Evolutionary conservation across 2,113 vertebrate species (phyloP), one percentile per base, ranked within the genome.

Genomic region (Ptychochromis oligacanthus): DNA sequence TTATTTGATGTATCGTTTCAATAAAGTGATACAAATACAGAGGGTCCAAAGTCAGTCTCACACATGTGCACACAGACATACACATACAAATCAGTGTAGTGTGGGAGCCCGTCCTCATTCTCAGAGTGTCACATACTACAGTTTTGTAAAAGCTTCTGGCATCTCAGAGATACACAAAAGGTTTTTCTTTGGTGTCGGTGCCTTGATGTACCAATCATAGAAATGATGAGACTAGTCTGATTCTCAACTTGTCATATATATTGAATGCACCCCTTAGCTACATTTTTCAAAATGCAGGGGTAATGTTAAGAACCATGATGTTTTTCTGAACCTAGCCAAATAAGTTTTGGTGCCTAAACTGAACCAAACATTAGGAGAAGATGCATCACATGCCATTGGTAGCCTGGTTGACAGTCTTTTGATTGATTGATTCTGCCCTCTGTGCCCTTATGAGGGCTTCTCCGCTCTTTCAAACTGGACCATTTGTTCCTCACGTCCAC

Each of bases 1-100:
- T 28, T 70, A 28, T 70, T 70, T 49, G 49, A 70, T 70, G 4
- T 43, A 43, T 13, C 12, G 40, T 14, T 43, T 4, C 2, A 43
- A 4, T 43, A 13, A 14, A 12, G 12, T 43, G 40, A n/a, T n/a
- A n/a, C n/a, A n/a, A n/a, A n/a, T n/a, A n/a, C n/a, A n/a, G n/a
- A n/a, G n/a, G n/a, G n/a, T n/a, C n/a, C n/a, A n/a, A n/a, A n/a
- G n/a, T n/a, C n/a, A n/a, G n/a, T n/a, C n/a, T 56, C 22, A 43
- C 79, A 77, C 55, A 28, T 74, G 61, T 70, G 65, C 9, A 80
- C 9, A 80, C 62, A 81, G 52, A 67, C 7, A 12, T 7, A 77
- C 24, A 24, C 31, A 77, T 18, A 78, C 72, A 82, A 74, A 67
- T 81, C 54, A 57, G 38, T n/a, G 15, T 11, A n/a, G 72, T 70